Evolutionary conservation across 2,113 vertebrate species (phyloP).

Genomic region (Atrichornis clamosus): DNA sequence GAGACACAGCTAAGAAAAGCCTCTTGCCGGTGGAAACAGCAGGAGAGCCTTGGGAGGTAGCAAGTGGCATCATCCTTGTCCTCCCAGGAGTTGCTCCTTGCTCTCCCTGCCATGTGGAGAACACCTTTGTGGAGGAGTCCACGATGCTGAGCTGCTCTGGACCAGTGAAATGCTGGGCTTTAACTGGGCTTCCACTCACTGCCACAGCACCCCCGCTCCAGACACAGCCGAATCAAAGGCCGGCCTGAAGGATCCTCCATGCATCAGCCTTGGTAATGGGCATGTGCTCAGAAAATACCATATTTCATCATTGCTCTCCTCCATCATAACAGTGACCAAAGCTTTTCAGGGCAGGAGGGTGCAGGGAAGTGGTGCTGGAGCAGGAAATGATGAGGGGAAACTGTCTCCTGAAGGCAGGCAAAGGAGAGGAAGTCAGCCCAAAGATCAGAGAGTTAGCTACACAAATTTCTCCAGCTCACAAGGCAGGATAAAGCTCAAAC

Average conservation of each 20-base stretch:
- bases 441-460: background rate
- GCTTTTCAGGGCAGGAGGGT: background rate
- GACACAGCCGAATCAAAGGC: background rate
- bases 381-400: background rate
- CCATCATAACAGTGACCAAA: background rate
- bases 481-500: background rate
- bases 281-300: background rate
- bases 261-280: background rate
- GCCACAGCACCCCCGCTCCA: background rate
- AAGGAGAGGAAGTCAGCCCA: background rate
- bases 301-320: background rate
- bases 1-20: background rate
- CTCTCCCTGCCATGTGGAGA: background rate
- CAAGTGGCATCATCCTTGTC: background rate
- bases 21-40: background rate
- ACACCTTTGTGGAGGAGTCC: background rate
- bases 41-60: background rate
- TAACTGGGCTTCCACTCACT: background rate
- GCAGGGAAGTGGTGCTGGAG: rapidly evolving
- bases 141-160: background rate
- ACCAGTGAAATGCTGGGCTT: background rate
- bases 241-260: background rate
- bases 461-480: background rate
- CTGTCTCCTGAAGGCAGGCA: background rate
- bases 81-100: background rate